Percentiles rank a stretch among this genome's conserved stretches.
phyloP scores from a whole-genome alignment of 2,113 vertebrate species.

The Dascyllus trimaculatus region DNA sequence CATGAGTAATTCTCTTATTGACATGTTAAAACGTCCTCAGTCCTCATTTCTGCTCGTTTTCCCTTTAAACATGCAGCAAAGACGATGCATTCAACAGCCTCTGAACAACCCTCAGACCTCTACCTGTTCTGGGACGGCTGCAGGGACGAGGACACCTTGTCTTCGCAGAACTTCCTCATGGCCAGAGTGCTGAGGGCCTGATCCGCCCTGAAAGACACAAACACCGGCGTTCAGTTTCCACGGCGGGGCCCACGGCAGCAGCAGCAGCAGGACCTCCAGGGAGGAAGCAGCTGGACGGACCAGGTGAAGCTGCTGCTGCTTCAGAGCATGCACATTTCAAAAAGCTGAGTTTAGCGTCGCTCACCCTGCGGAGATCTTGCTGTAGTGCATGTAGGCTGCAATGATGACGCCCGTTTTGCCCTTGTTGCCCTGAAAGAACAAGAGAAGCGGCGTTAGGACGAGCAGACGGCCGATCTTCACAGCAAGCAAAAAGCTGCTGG shows the following conservation, averaged over 20 bases:
- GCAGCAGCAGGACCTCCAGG: conserved; percentile 58
- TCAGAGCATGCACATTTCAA: too few relatives aligned
- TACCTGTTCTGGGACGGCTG: conserved; percentile 95
- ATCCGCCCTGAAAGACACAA: conserved; percentile 86
- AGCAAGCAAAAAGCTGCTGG: conserved; percentile 17
- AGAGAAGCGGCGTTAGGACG: too few relatives aligned
- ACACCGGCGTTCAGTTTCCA: conserved; percentile 61
- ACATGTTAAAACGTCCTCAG: too few relatives aligned
- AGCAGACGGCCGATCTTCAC: too few relatives aligned
- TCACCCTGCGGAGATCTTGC: conserved; percentile 94
- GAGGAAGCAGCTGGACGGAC: too few relatives aligned
- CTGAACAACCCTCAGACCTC: too few relatives aligned
- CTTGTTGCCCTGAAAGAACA: conserved; percentile 88
- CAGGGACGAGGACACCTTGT: conserved; percentile 91
- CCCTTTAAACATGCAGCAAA: too few relatives aligned
- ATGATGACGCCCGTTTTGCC: conserved; percentile 93
- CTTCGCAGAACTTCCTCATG: conserved; percentile 96
- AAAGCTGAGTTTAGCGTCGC: too few relatives aligned
- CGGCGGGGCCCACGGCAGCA: conserved; percentile 61
- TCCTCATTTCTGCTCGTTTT: too few relatives aligned
- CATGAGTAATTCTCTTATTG: too few relatives aligned
- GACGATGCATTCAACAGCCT: too few relatives aligned
- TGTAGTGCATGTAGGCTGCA: conserved; percentile 97
- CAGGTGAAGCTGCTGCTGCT: too few relatives aligned
- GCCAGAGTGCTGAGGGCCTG: conserved; percentile 93